A percentile compares a stretch with the other conserved stretches of the same genome.
These are phyloP conservation scores for Dasypus novemcinctus DNA, from an alignment of 2,113 vertebrate species.

Conservation along the genomic window DNA sequence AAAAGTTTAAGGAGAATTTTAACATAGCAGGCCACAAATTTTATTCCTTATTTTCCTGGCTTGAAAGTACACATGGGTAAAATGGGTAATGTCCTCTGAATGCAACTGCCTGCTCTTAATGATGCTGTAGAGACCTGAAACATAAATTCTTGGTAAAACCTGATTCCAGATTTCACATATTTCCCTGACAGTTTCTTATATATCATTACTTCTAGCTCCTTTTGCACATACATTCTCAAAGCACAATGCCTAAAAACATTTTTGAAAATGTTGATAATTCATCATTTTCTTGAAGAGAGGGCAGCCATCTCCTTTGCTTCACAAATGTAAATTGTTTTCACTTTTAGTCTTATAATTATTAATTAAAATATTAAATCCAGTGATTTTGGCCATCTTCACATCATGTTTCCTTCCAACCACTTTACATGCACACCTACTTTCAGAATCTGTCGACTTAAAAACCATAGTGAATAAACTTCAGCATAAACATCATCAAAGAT, in stretches of 20 bases:
- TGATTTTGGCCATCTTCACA: background rate
- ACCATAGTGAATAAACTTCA: background rate
- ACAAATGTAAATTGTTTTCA: background rate
- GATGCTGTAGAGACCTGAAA: background rate
- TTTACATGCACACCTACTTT: background rate
- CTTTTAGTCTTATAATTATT: background rate
- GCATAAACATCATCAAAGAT: background rate
- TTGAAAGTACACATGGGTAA: background rate
- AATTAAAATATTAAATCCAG: background rate
- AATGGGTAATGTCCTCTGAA: background rate
- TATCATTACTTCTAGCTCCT: background rate
- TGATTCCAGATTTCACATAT: background rate
- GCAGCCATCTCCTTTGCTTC: background rate
- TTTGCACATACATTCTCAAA: background rate
- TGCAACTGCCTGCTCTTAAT: background rate
- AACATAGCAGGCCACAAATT: background rate
- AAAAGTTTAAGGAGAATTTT: background rate
- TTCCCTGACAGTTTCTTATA: background rate
- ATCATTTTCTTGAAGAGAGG: background rate
- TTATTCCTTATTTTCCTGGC: background rate
- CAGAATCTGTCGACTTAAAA: background rate
- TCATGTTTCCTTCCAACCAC: background rate
- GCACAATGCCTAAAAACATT: background rate
- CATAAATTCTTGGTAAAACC: background rate
- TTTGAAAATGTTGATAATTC: background rate